These are phyloP conservation scores for Drosophila willistoni DNA, from an alignment of 1,140 invertebrate genomes.

Conservation along the genomic window DNA sequence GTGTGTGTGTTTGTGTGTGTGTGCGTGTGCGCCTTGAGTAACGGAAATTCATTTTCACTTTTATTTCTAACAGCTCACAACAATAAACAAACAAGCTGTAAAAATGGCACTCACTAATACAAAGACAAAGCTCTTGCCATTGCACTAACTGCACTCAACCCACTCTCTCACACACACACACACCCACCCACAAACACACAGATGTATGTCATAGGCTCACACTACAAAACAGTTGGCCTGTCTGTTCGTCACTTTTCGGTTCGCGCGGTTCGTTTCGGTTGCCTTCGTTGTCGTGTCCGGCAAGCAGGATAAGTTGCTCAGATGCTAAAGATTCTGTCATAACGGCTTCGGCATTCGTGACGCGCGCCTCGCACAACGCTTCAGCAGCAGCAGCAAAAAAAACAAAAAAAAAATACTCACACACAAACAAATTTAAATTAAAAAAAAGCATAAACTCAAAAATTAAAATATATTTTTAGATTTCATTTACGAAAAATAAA, in stretches of 20 bases:
- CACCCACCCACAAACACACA: background rate
- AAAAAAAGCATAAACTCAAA: background rate
- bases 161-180: background rate
- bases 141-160: conserved; percentile 64
- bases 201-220: background rate
- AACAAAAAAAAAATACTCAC: conserved; percentile 14
- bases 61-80: conserved; percentile 49
- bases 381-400: conserved; percentile 38
- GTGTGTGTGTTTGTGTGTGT: background rate
- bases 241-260: background rate
- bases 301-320: conserved; percentile 71
- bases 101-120: conserved; percentile 27
- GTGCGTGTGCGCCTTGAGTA: conserved; percentile 45
- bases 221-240: background rate
- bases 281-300: conserved; percentile 6
- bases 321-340: conserved; percentile 80
- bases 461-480: background rate
- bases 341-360: conserved; percentile 78
- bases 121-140: conserved; percentile 34
- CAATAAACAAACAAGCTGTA: conserved; percentile 41
- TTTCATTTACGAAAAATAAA: conserved; percentile 2
- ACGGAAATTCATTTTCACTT: conserved; percentile 65
- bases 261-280: background rate
- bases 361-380: conserved; percentile 64
- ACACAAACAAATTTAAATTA: too few species aligned